A percentile compares a stretch with the other conserved stretches of the same genome.
phyloP scores from a whole-genome alignment of 2,888 invertebrate species.

The Hydroisotoma schaefferi region DNA sequence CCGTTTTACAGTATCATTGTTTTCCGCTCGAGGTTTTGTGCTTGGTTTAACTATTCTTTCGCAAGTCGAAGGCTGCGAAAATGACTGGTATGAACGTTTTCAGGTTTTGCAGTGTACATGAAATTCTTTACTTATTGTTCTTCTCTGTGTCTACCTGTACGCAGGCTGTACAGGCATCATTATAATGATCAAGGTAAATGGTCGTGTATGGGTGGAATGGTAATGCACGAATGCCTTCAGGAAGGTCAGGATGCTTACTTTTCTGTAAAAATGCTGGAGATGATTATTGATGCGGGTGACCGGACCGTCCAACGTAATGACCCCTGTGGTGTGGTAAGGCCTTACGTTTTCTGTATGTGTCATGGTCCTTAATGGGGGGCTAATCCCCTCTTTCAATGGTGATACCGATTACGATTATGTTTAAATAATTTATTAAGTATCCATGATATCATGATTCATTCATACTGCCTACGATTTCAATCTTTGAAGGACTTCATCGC shows the following conservation, averaged over 20 bases:
- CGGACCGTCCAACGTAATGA: not conserved
- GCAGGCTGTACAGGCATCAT: not conserved
- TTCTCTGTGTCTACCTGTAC: not conserved
- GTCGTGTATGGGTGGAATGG: conserved; percentile 2
- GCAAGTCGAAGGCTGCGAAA: too few relatives aligned
- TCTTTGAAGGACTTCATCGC: too few relatives aligned
- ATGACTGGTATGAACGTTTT: too few relatives aligned
- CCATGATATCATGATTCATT: too few relatives aligned
- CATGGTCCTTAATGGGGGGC: not conserved
- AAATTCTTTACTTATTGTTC: not conserved
- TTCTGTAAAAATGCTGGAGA: conserved; percentile 1
- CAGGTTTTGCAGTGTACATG: too few relatives aligned
- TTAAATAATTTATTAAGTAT: not conserved
- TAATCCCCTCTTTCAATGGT: not conserved
- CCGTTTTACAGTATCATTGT: too few relatives aligned
- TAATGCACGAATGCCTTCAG: not conserved
- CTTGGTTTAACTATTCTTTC: too few relatives aligned
- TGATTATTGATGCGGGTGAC: not conserved
- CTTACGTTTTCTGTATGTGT: not conserved
- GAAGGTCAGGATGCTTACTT: conserved; percentile 7
- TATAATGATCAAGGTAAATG: not conserved
- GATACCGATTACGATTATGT: not conserved
- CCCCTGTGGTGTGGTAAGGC: conserved; percentile 6
- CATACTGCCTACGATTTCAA: too few relatives aligned
- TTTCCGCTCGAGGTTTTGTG: too few relatives aligned